These are phyloP conservation scores for Odontocerum albicorne DNA, from an alignment of 2,888 invertebrate genomes.

Conservation along the genomic window DNA sequence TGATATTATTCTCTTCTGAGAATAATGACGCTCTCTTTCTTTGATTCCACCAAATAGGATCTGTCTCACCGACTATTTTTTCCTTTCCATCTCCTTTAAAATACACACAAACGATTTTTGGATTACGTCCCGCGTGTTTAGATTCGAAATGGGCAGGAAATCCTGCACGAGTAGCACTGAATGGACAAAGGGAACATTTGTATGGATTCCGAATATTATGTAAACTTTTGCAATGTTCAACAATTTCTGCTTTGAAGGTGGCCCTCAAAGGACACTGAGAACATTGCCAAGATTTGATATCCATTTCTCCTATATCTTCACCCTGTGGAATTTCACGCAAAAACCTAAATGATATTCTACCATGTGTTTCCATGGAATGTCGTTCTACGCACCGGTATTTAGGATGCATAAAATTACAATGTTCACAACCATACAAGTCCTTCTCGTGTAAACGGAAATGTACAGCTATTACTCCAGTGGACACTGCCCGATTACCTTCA, in stretches of 20 bases:
- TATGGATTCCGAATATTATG: constrained; percentile 71
- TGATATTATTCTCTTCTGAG: constrained; percentile 37
- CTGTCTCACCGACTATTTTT: not conserved
- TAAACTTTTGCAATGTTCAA: constrained; percentile 57
- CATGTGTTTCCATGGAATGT: constrained; percentile 58
- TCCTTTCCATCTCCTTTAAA: constrained; percentile 52
- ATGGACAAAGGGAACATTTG: constrained; percentile 67
- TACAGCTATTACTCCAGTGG: constrained; percentile 63
- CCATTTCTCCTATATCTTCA: constrained; percentile 1
- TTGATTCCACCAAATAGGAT: constrained; percentile 48
- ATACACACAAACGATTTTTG: constrained; percentile 50
- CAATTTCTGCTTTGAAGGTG: constrained; percentile 49
- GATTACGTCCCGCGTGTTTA: constrained; percentile 54
- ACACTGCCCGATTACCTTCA: constrained; percentile 49
- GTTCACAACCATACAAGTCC: constrained; percentile 70
- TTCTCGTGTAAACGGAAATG: constrained; percentile 78
- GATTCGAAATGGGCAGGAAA: constrained; percentile 63
- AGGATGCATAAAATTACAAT: constrained; percentile 68
- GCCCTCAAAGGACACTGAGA: constrained; percentile 54
- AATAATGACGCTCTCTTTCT: constrained; percentile 36
- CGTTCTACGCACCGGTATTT: constrained; percentile 64
- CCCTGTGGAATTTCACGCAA: not conserved
- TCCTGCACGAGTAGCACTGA: constrained; percentile 51
- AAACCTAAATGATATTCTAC: not conserved
- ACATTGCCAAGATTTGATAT: constrained; percentile 51